Evolutionary conservation across 2,797 vertebrate genomes (phyloP), one percentile per base, ranked within the genome.

Genomic region (Delichon dasypus): DNA sequence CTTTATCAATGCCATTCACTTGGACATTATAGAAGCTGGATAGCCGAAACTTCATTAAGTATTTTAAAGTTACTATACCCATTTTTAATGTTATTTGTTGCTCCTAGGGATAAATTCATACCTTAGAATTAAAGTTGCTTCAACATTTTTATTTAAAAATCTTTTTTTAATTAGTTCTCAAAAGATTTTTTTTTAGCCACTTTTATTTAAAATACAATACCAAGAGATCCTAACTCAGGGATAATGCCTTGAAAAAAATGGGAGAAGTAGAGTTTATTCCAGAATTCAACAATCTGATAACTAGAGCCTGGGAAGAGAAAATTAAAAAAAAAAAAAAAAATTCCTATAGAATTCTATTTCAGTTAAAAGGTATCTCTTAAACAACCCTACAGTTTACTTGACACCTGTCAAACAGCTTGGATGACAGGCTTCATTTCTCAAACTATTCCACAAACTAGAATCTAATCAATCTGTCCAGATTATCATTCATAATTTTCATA

Each of bases 391-490:
- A 7, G 13, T 92, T 96, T 93, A 70, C 89, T 94, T 96, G 88
- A 95, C 77, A 96, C 62, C 64, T 96, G 82, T 94, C 89, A 95
- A 95, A 91, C 96, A 96, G 25, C 48, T 95, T 93, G 66, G 76
- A 73, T 95, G 92, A 94, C 92, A 95, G 71, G 44, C 36, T 91
- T 96, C 8, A 11, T 94, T 95, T 90, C 82, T 95, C 64, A 88
- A 72, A 93, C 58, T 95, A 68, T 90, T 95, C 81, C 44, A 94
- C 51, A 42, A 90, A 89, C 84, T 94, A 94, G 32, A 84, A 94
- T 90, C 86, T 93, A 96, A 97, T 95, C 88, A 95, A 88, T 96
- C 88, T 95, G 81, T 96, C 91, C 91, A 96, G 96, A 95, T 97
- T 95, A 88, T 90, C 91, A 94, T 94, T 96, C 93, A 95, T 85